Percentiles rank a stretch among this genome's conserved stretches.
Conservation (phyloP, 2,888 invertebrate species). For the Spilarctia lutea region DNA sequence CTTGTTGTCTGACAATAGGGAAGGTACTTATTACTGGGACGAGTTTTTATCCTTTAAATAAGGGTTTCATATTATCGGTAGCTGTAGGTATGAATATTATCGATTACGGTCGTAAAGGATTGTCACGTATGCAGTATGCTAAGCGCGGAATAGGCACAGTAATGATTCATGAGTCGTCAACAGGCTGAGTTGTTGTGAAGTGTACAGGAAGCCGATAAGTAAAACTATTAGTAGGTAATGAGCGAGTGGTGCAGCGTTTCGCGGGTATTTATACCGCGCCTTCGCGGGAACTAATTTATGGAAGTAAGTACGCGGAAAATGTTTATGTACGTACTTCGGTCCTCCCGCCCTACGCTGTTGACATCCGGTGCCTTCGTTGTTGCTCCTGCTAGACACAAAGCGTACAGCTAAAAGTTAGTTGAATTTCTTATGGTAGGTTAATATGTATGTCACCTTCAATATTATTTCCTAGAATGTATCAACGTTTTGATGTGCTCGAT, state of each 20-base stretch:
- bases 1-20: conserved; percentile 64
- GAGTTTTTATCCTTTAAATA: conserved; percentile 65
- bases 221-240: conserved; percentile 84
- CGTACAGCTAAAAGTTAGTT: conserved; percentile 39
- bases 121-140: conserved; percentile 33
- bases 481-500: conserved; percentile 7
- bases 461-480: conserved; percentile 9
- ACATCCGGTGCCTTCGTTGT: conserved; percentile 77
- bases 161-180: conserved; percentile 53
- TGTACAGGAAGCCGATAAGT: conserved; percentile 78
- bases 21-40: conserved; percentile 74
- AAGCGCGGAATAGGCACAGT: conserved; percentile 31
- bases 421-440: conserved; percentile 14
- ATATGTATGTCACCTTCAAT: conserved; percentile 7
- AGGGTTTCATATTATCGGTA: conserved; percentile 50
- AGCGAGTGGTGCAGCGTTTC: conserved; percentile 77
- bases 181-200: conserved; percentile 61
- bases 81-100: conserved; percentile 34
- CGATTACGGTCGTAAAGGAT: conserved; percentile 47
- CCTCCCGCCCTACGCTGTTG: conserved; percentile 72
- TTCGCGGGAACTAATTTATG: conserved; percentile 86
- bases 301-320: conserved; percentile 86
- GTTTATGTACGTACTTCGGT: conserved; percentile 79
- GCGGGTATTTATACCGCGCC: conserved; percentile 83
- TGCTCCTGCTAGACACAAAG: conserved; percentile 54